Evolutionary conservation across 2,797 vertebrate genomes (phyloP), one percentile per base, ranked within the genome.

Genomic region (Onychomys leucogaster): DNA sequence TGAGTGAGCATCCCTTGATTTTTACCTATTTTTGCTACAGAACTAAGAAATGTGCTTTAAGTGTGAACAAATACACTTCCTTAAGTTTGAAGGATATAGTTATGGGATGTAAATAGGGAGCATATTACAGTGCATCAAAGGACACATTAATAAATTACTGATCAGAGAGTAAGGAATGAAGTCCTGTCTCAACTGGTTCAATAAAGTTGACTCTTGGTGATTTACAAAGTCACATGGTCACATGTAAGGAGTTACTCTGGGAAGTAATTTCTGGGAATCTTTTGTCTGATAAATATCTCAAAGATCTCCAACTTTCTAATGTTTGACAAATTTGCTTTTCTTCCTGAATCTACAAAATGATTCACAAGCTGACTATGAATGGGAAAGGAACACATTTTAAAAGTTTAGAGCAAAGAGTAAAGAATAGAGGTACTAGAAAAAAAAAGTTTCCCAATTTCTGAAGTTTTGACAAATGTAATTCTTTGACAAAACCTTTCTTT

Each of bases 1-100:
- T 98, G 96, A 97, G 92, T 82, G 81, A 97, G 11, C 80, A 87
- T 98, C 97, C 96, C 97, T 97, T 97, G 97, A 96, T 98, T 98
- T 98, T 98, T 97, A 91, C 91, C 59, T 89, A 32, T 43, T 80
- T 94, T 92, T 94, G 21, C 95, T 96, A 90, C 76, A 96, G 75
- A 98, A 92, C 61, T 95, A 57, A 93, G 86, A 76, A 96, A 96
- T 98, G 25, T 90, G 63, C 89, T 98, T 92, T 94, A 97, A 98
- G 91, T 63, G 63, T 57, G 94, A 98, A 97, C 81, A 98, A 98
- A 95, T 77, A 97, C 96, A 98, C 76, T 97, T 97, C 98, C 98
- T 98, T 98, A 98, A 97, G 77, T 46, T 97, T 96, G 91, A 96
- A 90, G 67, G 90, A 96, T 96, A 93, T 92, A 52, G 59, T 29